phyloP scores from a whole-genome alignment of 2,888 invertebrate species.

The Melinaea marsaeus region DNA sequence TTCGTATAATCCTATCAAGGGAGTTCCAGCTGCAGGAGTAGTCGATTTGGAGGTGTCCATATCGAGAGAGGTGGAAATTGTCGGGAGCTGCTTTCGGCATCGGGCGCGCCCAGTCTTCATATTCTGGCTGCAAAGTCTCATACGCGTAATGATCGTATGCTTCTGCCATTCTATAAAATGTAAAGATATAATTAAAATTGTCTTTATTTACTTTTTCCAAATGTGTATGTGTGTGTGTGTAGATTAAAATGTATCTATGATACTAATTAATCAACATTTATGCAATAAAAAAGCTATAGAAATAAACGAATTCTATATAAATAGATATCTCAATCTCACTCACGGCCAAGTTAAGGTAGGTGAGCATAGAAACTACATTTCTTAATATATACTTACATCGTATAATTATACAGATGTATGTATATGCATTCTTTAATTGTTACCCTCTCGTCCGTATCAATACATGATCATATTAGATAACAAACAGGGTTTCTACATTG shows the following conservation, averaged over 20 bases:
- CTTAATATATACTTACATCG: constrained; percentile 9
- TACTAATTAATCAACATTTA: too few relatives aligned
- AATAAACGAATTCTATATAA: not conserved
- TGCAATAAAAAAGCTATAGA: not conserved
- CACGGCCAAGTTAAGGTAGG: constrained; percentile 2
- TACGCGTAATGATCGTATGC: constrained; percentile 66
- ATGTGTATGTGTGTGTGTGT: too few relatives aligned
- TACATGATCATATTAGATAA: constrained; percentile 55
- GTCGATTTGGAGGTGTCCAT: constrained; percentile 88
- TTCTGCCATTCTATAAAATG: constrained; percentile 56
- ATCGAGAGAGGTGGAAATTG: constrained; percentile 85
- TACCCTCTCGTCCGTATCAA: constrained; percentile 48
- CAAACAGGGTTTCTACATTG: constrained; percentile 42
- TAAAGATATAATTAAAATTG: not conserved
- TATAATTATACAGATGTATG: constrained; percentile 28
- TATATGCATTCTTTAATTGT: constrained; percentile 26
- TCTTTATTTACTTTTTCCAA: too few relatives aligned
- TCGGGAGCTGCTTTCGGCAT: constrained; percentile 82
- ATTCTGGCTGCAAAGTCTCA: constrained; percentile 69
- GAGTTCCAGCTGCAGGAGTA: constrained; percentile 91
- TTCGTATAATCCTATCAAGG: constrained; percentile 84
- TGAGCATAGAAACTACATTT: constrained; percentile 3
- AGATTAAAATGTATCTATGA: too few relatives aligned
- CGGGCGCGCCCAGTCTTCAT: constrained; percentile 82
- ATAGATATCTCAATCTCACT: constrained; percentile 1